Evolutionary conservation across 2,888 invertebrate species (phyloP), one percentile per base, ranked within the genome.

Genomic region (Boloria euphrosyne): DNA sequence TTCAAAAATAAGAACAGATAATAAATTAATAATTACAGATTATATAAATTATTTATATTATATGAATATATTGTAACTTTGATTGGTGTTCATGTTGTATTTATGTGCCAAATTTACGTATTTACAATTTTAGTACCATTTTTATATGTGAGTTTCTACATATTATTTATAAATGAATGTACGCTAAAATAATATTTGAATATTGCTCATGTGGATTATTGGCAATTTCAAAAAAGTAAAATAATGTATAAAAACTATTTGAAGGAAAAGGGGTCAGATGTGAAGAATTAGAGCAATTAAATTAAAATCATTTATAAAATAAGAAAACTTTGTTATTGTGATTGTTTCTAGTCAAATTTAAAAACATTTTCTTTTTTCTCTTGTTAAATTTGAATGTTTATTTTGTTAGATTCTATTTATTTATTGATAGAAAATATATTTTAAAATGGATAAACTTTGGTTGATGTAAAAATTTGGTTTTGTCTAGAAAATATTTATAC

Each of bases 101-200:
- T 61, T 60, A 63, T 66, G 75, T 75, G 75, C 75, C 75, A 75
- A 75, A 75, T 68, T 75, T 72, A 64, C 73, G 7, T 38, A 38
- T 38, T 38, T 38, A 38, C 31, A 38, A 38, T 38, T 38, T 38
- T 38, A 38, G 31, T 73, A 22, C 4, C 4, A 57, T n/a, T n/a
- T 16, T 57, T 64, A 4, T 61, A 55, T 44, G 57, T 6, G 13
- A 44, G 44, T 18, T n/a, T 55, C 22, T 22, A 46, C 3, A n/a
- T 57, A 44, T 10, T 44, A 10, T 38, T 1, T 38, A 38, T 38
- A 38, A 38, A 38, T 38, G 10, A 10, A 38, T 10, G 3, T 7
- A 7, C 31, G 7, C 31, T 10, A 1, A 31, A 5, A 6, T 31
- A 10, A 38, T 10, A 38, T 38, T 38, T 10, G 31, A 38, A 38